phyloP scores from a whole-genome alignment of 2,888 invertebrate genomes.

The Athrips mouffetella region DNA sequence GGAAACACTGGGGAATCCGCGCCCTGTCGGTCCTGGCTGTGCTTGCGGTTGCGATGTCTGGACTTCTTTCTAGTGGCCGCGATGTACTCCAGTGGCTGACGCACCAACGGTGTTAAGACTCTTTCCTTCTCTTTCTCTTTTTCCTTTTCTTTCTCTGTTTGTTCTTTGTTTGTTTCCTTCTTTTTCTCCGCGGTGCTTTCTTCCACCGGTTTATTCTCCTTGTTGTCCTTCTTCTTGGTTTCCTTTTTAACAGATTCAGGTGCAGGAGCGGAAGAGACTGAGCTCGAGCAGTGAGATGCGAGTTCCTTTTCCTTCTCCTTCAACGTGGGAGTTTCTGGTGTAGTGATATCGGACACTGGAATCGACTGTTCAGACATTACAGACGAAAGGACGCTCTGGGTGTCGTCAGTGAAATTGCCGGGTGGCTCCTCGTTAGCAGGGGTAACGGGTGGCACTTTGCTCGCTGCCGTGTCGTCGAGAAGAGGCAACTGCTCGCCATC shows the following conservation, averaged over 20 bases:
- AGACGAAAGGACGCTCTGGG: conserved; percentile 86
- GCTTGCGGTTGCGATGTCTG: conserved; percentile 81
- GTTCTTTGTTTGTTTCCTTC: conserved; percentile 41
- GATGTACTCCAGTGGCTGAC: conserved; percentile 86
- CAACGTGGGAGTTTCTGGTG: conserved; percentile 73
- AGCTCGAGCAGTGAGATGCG: too few relatives aligned
- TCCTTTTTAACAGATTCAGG: conserved; percentile 45
- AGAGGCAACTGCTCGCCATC: conserved; percentile 86
- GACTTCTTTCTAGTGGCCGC: conserved; percentile 85
- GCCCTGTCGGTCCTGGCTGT: conserved; percentile 80
- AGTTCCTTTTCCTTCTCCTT: conserved; percentile 64
- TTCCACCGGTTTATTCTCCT: conserved; percentile 57
- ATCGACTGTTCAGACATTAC: conserved; percentile 85
- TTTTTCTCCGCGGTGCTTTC: conserved; percentile 48
- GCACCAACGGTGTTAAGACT: conserved; percentile 81
- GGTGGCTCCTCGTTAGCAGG: conserved; percentile 82
- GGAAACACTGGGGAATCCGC: conserved; percentile 84
- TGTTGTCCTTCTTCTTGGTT: conserved; percentile 52
- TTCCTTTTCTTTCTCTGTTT: conserved; percentile 41
- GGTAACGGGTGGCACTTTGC: conserved; percentile 83
- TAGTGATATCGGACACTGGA: conserved; percentile 82
- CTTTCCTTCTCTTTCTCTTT: conserved; percentile 65
- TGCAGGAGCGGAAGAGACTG: too few relatives aligned
- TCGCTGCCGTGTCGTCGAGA: conserved; percentile 80
- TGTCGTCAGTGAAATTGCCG: conserved; percentile 83